A percentile compares a stretch with the other conserved stretches of the same genome.
Evolutionary conservation across 2,797 vertebrate species (phyloP).

Genomic region (Rhynchotus rufescens): DNA sequence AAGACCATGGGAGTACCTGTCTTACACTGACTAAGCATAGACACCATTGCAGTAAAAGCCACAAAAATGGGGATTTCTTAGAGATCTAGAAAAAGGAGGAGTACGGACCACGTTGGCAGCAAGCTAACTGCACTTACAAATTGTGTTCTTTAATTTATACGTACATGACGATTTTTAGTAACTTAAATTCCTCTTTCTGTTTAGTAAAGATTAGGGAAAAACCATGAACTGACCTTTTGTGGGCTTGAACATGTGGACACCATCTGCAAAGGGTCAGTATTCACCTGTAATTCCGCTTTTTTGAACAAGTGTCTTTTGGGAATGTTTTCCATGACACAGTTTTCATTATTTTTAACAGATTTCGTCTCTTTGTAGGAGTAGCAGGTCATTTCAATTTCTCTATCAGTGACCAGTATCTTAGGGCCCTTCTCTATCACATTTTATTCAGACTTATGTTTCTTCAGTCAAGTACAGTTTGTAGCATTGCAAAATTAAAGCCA

Average conservation of each 20-base stretch:
- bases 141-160: not conserved
- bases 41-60: not conserved
- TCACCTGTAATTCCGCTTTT: not conserved
- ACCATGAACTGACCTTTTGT: not conserved
- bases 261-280: not conserved
- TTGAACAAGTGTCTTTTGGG: not conserved
- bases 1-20: conserved; percentile 2
- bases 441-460: not conserved
- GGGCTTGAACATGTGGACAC: not conserved
- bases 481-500: not conserved
- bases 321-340: not conserved
- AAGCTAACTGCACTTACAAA: not conserved
- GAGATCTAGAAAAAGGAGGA: not conserved
- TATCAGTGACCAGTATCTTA: not conserved
- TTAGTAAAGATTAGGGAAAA: not conserved
- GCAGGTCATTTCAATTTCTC: not conserved
- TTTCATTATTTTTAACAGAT: not conserved
- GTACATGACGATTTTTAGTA: not conserved
- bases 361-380: not conserved
- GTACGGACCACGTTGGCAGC: not conserved
- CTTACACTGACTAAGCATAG: not conserved
- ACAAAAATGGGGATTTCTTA: not conserved
- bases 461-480: not conserved
- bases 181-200: not conserved
- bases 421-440: not conserved